Conservation (phyloP, 30 jellyfish, hydroid and myxozoan species). For the Nemopilema nomurai region DNA sequence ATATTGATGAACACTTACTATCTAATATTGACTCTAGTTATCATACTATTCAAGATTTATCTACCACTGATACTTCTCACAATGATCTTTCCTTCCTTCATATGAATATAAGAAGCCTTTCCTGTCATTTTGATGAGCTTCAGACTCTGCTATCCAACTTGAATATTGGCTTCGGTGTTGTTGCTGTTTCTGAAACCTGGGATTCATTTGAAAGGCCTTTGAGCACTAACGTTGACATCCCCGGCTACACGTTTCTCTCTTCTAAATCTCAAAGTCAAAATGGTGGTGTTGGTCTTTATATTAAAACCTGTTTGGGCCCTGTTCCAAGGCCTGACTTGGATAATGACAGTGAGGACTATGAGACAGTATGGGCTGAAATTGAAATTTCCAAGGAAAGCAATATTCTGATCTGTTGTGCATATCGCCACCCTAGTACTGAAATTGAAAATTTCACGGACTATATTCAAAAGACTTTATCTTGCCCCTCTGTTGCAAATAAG, state of each 20-base stretch:
- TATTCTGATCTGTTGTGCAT: constrained; percentile 20
- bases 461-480: background rate
- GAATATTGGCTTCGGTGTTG: background rate
- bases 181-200: background rate
- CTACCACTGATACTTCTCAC: constrained; percentile 12
- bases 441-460: background rate
- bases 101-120: constrained; percentile 46
- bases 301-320: constrained; percentile 39
- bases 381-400: background rate
- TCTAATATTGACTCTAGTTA: constrained; percentile 21
- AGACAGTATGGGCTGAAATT: background rate
- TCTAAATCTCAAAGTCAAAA: constrained; percentile 29
- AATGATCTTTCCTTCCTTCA: constrained; percentile 34
- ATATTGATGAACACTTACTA: constrained; percentile 47
- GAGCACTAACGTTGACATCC: background rate
- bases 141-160: background rate
- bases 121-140: constrained; percentile 34
- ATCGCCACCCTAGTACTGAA: background rate
- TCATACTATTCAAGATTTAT: constrained; percentile 43
- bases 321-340: constrained; percentile 21
- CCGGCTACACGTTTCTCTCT: constrained; percentile 13
- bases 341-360: constrained; percentile 6
- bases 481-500: background rate
- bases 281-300: constrained; percentile 33
- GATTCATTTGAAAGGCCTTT: background rate